Evolutionary conservation across 2,113 vertebrate genomes (phyloP).

Genomic region (Anguilla rostrata): DNA sequence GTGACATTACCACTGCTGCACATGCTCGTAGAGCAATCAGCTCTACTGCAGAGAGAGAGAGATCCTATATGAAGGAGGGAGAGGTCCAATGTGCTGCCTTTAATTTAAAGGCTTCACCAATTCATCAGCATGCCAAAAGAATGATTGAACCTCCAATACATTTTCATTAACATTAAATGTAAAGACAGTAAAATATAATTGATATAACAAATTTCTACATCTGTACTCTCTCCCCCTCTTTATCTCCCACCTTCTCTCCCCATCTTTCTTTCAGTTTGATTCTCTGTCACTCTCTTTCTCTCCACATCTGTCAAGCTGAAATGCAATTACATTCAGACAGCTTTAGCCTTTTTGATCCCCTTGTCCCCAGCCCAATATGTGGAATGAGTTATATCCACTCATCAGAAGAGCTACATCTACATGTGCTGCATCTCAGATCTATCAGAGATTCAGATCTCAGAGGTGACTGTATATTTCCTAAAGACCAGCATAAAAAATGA

Average conservation of each 20-base stretch:
- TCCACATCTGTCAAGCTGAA: background rate
- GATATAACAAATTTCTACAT: background rate
- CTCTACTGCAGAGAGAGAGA: conserved; percentile 24
- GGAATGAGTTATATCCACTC: too few relatives aligned
- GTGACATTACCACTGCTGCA: conserved; percentile 40
- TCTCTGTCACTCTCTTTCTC: background rate
- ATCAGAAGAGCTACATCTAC: too few relatives aligned
- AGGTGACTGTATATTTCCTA: too few relatives aligned
- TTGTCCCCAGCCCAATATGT: background rate
- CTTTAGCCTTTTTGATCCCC: background rate
- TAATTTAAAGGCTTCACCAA: background rate
- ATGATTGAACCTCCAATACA: background rate
- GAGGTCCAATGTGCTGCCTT: background rate
- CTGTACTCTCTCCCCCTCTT: background rate
- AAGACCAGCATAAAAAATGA: too few relatives aligned
- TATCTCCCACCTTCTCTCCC: background rate
- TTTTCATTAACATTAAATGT: background rate
- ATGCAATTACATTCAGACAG: background rate
- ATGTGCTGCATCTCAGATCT: too few relatives aligned
- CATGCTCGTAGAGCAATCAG: conserved; percentile 1
- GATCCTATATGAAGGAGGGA: background rate
- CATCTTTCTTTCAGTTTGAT: background rate
- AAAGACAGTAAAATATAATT: background rate
- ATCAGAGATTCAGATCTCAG: too few relatives aligned
- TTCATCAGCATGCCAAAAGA: background rate